Evolutionary conservation across 1,140 invertebrate species (phyloP).

Genomic region (Eueides isabella): DNA sequence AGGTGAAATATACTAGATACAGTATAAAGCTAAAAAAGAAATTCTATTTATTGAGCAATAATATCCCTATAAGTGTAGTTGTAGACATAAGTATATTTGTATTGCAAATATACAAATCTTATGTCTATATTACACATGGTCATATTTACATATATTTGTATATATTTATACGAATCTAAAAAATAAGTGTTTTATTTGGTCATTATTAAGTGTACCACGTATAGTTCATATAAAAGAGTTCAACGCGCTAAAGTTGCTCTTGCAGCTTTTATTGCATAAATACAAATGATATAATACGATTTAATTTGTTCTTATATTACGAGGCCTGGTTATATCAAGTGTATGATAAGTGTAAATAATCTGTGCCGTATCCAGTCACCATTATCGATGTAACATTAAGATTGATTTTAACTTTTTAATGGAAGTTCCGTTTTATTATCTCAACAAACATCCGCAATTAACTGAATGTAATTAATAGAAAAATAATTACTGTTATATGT

Average conservation of each 20-base stretch:
- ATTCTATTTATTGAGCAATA: no score
- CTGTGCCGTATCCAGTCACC: neutral
- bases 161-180: no score
- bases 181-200: neutral
- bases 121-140: no score
- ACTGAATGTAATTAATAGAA: no score
- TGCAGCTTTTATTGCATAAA: neutral
- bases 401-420: neutral
- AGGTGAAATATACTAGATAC: no score
- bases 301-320: neutral
- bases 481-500: no score
- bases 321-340: neutral
- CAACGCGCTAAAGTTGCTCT: constrained; percentile 16
- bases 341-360: constrained; percentile 15
- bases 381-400: neutral
- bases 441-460: no score
- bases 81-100: no score
- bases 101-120: no score
- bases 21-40: no score
- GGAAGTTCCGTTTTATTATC: neutral
- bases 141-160: no score
- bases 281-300: neutral
- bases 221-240: constrained; percentile 26
- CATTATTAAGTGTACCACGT: neutral
- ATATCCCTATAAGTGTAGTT: no score